Evolutionary conservation across 2,888 invertebrate species (phyloP).

Genomic region (Amphimallon solstitiale): DNA sequence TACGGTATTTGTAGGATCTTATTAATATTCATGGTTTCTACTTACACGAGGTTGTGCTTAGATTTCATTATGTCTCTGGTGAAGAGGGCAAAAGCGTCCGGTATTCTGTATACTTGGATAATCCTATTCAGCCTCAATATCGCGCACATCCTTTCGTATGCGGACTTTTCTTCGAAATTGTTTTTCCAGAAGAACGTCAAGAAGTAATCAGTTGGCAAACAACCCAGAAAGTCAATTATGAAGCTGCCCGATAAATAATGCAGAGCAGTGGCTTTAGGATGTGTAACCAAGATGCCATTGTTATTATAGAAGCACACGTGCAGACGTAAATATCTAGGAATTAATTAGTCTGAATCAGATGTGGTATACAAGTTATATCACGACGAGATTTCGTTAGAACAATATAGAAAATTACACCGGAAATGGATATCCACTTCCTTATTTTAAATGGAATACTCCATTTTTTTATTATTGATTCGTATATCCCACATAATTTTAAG

Average conservation of each 20-base stretch:
- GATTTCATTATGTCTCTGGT: slow-evolving; percentile 43
- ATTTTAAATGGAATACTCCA: too few relatives aligned
- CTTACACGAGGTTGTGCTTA: slow-evolving; percentile 41
- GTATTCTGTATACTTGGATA: slow-evolving; percentile 47
- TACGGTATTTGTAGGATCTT: neutral
- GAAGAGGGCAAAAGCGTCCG: slow-evolving; percentile 45
- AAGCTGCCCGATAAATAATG: slow-evolving; percentile 47
- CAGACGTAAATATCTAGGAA: slow-evolving; percentile 46
- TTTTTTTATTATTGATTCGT: too few relatives aligned
- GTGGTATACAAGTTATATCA: too few relatives aligned
- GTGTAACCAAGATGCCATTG: slow-evolving; percentile 46
- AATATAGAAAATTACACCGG: too few relatives aligned
- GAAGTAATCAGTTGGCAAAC: slow-evolving; percentile 40
- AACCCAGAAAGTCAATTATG: slow-evolving; percentile 42
- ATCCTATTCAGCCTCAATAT: slow-evolving; percentile 42
- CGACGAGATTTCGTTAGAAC: too few relatives aligned
- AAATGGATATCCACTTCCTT: too few relatives aligned
- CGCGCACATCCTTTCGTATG: slow-evolving; percentile 24
- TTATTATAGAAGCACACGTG: slow-evolving; percentile 49
- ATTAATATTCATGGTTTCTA: slow-evolving; percentile 18
- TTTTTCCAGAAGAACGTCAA: slow-evolving; percentile 38
- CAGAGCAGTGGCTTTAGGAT: slow-evolving; percentile 45
- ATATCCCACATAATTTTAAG: too few relatives aligned
- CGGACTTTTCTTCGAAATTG: slow-evolving; percentile 16
- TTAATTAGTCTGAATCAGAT: slow-evolving; percentile 1